Base-by-base conservation (phyloP, 1,140 invertebrate genomes). In the Eumeta japonica region DNA sequence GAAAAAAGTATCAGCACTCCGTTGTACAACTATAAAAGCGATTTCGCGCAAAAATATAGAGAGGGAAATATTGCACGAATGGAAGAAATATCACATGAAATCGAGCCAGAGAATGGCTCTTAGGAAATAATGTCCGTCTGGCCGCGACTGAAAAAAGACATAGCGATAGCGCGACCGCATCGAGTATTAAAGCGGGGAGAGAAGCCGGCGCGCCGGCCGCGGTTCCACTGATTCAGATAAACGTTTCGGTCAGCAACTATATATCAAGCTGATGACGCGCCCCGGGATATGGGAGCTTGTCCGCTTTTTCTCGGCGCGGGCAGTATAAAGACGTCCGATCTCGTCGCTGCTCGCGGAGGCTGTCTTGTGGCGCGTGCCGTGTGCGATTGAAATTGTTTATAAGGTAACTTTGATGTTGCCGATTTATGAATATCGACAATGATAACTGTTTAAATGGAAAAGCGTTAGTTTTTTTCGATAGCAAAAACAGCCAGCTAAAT, bases 161-260 rank as follows among this genome's bases (percentile, higher is more conserved):
- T 45, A 51, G 55, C 40, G 50, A 58, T 56, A 54, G 58, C 51
- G 41, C 16, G 37, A 42, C 44, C 45, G 52, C 51, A 45, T 54
- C 45, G 46, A 54, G 51, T 42, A 43, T 37, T 20, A 13, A 32
- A 37, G 37, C 44, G 44, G 43, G 44, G 39, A 48, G 51, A 57
- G 59, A 56, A 57, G 58, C 50, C 43, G 55, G 46, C 51, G 40
- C 58, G 45, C 42, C 51, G 51, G 48, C 45, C 52, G 51, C 54
- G 50, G 54, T 38, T 50, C 47, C 48, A 56, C 47, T 63, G 62
- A 63, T 65, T 68, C 58, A 54, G 62, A 65, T 62, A 66, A 65
- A 56, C 55, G 61, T 55, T 64, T 50, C 34, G 56, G 55, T 62
- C 62, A 58, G 53, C 57, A 54, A 16, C 51, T 51, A 52, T 68